Evolutionary conservation across 2,888 invertebrate genomes (phyloP).

Genomic region (Lithophane semibrunnea): DNA sequence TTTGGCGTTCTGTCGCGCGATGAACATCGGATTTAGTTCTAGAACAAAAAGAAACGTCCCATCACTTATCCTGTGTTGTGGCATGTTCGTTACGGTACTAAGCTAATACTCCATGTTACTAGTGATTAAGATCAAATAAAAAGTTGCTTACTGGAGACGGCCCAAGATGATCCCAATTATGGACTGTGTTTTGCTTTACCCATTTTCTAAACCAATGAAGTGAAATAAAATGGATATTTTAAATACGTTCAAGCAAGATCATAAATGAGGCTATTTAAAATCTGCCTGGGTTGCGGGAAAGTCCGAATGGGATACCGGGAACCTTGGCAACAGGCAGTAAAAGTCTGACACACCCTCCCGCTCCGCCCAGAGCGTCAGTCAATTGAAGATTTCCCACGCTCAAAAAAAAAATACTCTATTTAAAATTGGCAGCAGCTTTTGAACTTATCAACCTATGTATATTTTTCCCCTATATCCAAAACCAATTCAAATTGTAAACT

Average conservation of each 20-base stretch:
- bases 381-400: too few species aligned
- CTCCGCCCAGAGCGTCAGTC: too few species aligned
- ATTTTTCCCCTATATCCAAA: not conserved
- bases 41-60: conserved; percentile 71
- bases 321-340: too few species aligned
- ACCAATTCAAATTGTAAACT: not conserved
- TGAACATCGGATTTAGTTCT: conserved; percentile 66
- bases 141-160: not conserved
- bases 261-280: not conserved
- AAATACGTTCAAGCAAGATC: not conserved
- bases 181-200: not conserved
- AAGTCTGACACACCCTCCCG: too few species aligned
- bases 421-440: not conserved
- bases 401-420: too few species aligned
- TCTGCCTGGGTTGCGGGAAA: too few species aligned
- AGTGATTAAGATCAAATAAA: not conserved
- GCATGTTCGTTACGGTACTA: conserved; percentile 1
- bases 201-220: not conserved
- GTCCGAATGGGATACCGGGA: too few species aligned
- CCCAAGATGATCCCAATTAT: not conserved
- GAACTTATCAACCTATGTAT: not conserved
- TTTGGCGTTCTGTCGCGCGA: conserved; percentile 69
- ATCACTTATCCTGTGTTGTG: conserved; percentile 57
- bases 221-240: not conserved
- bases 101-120: conserved; percentile 20